These are phyloP conservation scores for Chrysaora quinquecirrha DNA, from an alignment of 30 jellyfish, hydroid and myxozoan species.

Conservation along the genomic window DNA sequence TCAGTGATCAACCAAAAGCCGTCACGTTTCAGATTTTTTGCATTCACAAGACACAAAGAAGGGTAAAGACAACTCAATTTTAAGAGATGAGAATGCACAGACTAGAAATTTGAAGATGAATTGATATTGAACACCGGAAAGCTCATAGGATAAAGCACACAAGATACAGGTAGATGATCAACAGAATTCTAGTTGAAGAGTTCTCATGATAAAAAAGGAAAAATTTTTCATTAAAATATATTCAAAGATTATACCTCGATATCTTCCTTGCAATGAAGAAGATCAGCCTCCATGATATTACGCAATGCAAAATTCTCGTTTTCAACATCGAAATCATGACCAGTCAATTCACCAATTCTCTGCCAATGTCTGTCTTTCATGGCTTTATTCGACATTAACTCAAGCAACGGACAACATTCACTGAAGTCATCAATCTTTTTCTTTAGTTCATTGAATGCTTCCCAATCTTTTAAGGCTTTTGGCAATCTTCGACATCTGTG, in stretches of 20 bases:
- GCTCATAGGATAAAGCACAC: no score
- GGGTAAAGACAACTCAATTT: no score
- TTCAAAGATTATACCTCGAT: conserved; percentile 92
- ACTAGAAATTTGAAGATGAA: no score
- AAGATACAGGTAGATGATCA: no score
- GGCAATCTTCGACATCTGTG: conserved; percentile 96
- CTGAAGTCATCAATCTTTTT: conserved; percentile 93
- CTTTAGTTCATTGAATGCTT: conserved; percentile 90
- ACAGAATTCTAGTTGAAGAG: no score
- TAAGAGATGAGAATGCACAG: no score
- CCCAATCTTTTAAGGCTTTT: conserved; percentile 98
- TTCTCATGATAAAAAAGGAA: no score
- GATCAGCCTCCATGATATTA: conserved; percentile 98
- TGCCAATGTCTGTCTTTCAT: conserved; percentile 97
- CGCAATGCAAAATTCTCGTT: conserved; percentile 91
- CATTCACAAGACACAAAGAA: no score
- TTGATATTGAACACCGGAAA: no score
- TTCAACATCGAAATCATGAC: conserved; percentile 88
- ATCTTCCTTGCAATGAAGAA: conserved; percentile 83
- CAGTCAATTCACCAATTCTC: conserved; percentile 84
- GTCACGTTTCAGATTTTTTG: no score
- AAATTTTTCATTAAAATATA: no score
- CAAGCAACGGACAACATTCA: conserved; percentile 97
- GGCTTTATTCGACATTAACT: conserved; percentile 97
- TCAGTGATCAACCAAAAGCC: no score